Conservation (phyloP, 92 coral and sea anemone species). For the Galaxea fascicularis region DNA sequence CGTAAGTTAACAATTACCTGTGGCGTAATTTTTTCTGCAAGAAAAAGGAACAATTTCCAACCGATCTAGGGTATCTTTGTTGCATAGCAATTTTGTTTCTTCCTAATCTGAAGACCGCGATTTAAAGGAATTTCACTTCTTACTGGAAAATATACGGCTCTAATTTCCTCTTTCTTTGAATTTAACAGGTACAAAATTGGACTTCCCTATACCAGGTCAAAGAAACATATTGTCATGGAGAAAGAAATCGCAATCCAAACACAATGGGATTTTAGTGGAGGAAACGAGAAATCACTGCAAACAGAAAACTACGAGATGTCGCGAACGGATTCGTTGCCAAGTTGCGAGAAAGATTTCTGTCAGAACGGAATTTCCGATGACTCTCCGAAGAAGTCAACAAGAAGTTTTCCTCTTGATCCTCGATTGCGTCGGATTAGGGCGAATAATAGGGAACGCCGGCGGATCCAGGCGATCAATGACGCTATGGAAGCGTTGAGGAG, state of each 20-base stretch:
- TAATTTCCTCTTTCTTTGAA: background rate
- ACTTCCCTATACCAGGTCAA: background rate
- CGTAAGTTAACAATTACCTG: background rate
- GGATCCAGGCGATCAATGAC: conserved; percentile 89
- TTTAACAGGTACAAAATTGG: conserved; percentile 13
- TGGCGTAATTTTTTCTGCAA: background rate
- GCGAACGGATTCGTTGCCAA: background rate
- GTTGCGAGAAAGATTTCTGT: background rate
- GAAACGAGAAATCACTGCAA: background rate
- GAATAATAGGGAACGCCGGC: conserved; percentile 87
- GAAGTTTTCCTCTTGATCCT: conserved; percentile 53
- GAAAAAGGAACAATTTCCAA: background rate
- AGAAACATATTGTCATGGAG: conserved; percentile 7
- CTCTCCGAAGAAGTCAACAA: conserved; percentile 12
- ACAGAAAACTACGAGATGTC: background rate
- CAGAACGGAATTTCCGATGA: background rate
- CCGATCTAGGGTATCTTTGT: background rate
- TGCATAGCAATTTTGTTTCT: background rate
- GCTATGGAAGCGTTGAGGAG: conserved; percentile 95
- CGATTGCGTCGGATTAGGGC: conserved; percentile 86
- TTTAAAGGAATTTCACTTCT: background rate
- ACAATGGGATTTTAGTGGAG: conserved; percentile 5
- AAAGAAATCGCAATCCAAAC: background rate
- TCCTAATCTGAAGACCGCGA: background rate
- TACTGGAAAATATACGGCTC: background rate